These are phyloP conservation scores for Amphiduros pacificus DNA, from an alignment of 2,888 invertebrate genomes.

Conservation along the genomic window DNA sequence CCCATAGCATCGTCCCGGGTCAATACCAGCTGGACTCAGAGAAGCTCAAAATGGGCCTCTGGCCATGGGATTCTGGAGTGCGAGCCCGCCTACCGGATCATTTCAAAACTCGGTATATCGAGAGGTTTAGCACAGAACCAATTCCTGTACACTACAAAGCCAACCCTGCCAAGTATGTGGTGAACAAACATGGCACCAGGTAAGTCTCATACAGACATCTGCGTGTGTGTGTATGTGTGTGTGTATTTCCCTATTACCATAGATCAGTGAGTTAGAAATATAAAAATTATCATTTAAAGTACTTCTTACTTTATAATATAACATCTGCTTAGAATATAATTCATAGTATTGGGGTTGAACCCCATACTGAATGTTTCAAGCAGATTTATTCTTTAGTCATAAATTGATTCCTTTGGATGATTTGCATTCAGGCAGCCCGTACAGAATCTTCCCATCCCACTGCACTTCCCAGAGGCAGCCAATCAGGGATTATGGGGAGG, in stretches of 20 bases:
- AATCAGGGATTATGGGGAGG: constrained; percentile 94
- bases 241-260: no score
- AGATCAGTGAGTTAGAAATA: no score
- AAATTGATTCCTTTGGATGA: neutral
- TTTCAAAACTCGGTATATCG: constrained; percentile 51
- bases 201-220: no score
- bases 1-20: neutral
- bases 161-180: constrained; percentile 35
- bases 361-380: no score
- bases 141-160: constrained; percentile 59
- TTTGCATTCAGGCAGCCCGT: constrained; percentile 35
- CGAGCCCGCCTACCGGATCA: constrained; percentile 54
- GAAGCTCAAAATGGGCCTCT: constrained; percentile 29
- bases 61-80: constrained; percentile 46
- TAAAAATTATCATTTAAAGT: no score
- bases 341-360: no score
- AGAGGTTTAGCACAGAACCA: constrained; percentile 46
- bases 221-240: no score
- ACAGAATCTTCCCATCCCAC: constrained; percentile 65
- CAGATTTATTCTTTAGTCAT: no score
- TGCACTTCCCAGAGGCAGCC: constrained; percentile 78
- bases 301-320: no score
- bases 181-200: constrained; percentile 25
- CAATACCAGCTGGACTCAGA: constrained; percentile 24
- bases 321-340: no score